These are phyloP conservation scores for Lethocerus indicus DNA, from an alignment of 1,140 invertebrate genomes.

Conservation along the genomic window DNA sequence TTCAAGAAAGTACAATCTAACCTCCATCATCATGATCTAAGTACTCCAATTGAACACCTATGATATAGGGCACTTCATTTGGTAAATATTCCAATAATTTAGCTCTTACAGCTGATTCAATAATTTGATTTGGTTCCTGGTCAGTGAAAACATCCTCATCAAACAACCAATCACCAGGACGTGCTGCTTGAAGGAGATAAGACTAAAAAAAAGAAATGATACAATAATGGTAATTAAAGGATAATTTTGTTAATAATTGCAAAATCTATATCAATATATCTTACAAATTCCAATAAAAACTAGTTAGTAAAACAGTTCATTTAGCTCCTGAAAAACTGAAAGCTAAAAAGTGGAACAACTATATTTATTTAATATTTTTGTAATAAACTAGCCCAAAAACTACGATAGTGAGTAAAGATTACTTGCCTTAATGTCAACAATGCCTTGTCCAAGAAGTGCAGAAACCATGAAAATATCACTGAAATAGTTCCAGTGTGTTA, in stretches of 20 bases:
- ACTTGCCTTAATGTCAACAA: conserved; percentile 51
- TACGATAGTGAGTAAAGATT: conserved; percentile 5
- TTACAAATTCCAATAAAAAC: no score
- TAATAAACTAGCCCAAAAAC: no score
- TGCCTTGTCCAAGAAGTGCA: conserved; percentile 57
- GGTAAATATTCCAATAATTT: conserved; percentile 60
- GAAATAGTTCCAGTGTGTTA: conserved; percentile 55
- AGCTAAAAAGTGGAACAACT: no score
- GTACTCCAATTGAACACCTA: conserved; percentile 45
- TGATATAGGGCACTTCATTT: conserved; percentile 65
- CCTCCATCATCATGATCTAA: conserved; percentile 38
- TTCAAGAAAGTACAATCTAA: conserved; percentile 13
- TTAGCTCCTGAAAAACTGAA: no score
- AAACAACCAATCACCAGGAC: conserved; percentile 45
- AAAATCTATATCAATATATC: no score
- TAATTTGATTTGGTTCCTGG: conserved; percentile 44
- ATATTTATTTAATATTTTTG: no score
- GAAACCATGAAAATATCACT: conserved; percentile 78
- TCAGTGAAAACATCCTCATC: conserved; percentile 46
- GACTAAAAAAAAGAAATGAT: conserved; percentile 32
- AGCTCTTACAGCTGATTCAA: conserved; percentile 52
- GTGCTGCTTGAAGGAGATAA: conserved; percentile 48
- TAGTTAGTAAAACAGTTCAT: no score
- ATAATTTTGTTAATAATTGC: no score
- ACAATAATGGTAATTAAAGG: conserved; percentile 4